Evolutionary conservation across 2,797 vertebrate species (phyloP), one percentile per base, ranked within the genome.

Genomic region (Emydoidea blandingii): DNA sequence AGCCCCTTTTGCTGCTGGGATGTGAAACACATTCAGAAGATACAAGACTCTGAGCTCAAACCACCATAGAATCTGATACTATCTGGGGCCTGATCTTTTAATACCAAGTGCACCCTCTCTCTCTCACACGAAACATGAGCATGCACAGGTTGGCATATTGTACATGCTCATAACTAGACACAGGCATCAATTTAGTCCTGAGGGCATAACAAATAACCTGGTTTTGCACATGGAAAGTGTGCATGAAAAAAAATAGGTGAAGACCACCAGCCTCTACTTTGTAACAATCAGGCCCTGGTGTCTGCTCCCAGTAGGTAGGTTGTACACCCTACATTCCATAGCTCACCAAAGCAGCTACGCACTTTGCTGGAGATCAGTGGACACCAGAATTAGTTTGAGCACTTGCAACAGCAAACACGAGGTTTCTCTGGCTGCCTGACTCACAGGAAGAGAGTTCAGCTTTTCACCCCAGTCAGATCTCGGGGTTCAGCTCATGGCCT

Each of bases 321-420:
- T 31, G 47, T 47, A 52, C 6, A 10, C 31, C 18, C 76, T 79
- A 25, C 47, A 19, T 34, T 80, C 10, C 79, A 31, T 34, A 50
- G 47, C 44, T 49, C 27, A 79, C 29, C 47, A 49, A n/a, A 52
- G 5, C 47, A 62, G 44, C 4, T 37, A 1, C 49, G 57, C 5
- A 0, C 74, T 12, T 57, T 3, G 19, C 10, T 25, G 34, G 53
- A n/a, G 41, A n/a, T 34, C 15, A 11, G 47, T 1, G 0, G 1
- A 27, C 19, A 68, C 79, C 80, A 76, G 25, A 3, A 65, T 79
- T 78, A 19, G 34, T 6, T 31, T 3, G 27, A 53, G 88, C 57
- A 8, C 44, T 23, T 62, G 0, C 7, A 50, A 59, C 10, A 1
- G 23, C 79, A 50, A 52, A 57, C 25, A 54, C 37, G 19, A 78